Evolutionary conservation across 2,888 invertebrate genomes (phyloP).

Genomic region (Tridacna gigas): DNA sequence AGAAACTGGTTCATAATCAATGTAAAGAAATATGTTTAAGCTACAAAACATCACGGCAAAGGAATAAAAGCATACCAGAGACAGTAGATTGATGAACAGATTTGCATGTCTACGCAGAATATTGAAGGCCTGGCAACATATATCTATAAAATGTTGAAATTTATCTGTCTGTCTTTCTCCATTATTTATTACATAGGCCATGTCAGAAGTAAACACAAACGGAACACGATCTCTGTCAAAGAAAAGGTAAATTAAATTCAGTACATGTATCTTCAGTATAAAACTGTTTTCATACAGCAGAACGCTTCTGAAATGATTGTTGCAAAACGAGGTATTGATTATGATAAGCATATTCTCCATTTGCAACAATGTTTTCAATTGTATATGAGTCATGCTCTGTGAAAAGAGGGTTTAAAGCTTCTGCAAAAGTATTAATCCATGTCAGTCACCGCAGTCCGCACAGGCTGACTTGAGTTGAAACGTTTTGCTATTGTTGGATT

Average conservation of each 20-base stretch:
- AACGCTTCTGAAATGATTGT: neutral
- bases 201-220: constrained; percentile 98
- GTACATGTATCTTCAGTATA: no score
- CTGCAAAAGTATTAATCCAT: no score
- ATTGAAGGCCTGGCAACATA: constrained; percentile 99
- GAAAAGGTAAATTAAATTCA: neutral
- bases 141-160: constrained; percentile 99
- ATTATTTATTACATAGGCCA: constrained; percentile 99
- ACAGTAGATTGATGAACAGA: constrained; percentile 94
- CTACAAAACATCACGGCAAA: no score
- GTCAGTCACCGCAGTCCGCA: no score
- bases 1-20: no score
- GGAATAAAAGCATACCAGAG: constrained; percentile 88
- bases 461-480: no score
- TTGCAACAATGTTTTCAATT: neutral
- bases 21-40: no score
- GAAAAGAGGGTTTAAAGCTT: no score
- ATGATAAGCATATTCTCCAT: neutral
- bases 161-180: constrained; percentile 94
- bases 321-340: neutral
- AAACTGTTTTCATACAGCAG: neutral
- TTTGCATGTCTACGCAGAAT: constrained; percentile 96
- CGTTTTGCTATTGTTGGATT: no score
- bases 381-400: neutral
- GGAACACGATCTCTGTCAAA: constrained; percentile 95